Percentiles rank a stretch among this genome's conserved stretches.
Evolutionary conservation across 2,113 vertebrate genomes (phyloP).

Genomic region (Pomatostomus ruficeps): DNA sequence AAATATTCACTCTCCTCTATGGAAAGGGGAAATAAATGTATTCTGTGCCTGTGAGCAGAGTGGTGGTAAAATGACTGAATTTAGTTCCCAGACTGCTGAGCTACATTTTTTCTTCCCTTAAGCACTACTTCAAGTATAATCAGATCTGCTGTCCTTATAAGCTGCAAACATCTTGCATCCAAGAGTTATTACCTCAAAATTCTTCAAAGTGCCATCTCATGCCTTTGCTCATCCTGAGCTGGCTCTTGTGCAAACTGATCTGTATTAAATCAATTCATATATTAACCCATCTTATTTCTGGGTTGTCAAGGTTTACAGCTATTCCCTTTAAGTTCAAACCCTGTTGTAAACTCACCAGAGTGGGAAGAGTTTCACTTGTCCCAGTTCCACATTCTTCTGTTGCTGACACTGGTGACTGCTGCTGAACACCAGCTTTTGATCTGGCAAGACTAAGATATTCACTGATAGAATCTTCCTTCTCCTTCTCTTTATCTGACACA

Average conservation of each 20-base stretch:
- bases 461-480: slow-evolving; percentile 75
- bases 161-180: neutral
- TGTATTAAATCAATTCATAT: neutral
- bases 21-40: neutral
- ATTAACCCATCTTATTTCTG: neutral
- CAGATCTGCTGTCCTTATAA: neutral
- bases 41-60: neutral
- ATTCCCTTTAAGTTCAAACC: neutral
- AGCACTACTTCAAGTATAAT: neutral
- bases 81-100: neutral
- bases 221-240: neutral
- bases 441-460: slow-evolving; percentile 77
- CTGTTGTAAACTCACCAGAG: slow-evolving; percentile 22
- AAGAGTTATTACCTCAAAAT: neutral
- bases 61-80: neutral
- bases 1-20: neutral
- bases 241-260: neutral
- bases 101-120: neutral
- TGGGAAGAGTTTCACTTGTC: neutral
- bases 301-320: neutral
- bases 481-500: slow-evolving; percentile 68
- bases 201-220: neutral
- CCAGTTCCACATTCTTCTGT: neutral
- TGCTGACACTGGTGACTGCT: neutral
- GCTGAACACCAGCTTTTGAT: slow-evolving; percentile 61